Base-by-base conservation (phyloP, 2,113 vertebrate species). In the Chamaea fasciata region DNA sequence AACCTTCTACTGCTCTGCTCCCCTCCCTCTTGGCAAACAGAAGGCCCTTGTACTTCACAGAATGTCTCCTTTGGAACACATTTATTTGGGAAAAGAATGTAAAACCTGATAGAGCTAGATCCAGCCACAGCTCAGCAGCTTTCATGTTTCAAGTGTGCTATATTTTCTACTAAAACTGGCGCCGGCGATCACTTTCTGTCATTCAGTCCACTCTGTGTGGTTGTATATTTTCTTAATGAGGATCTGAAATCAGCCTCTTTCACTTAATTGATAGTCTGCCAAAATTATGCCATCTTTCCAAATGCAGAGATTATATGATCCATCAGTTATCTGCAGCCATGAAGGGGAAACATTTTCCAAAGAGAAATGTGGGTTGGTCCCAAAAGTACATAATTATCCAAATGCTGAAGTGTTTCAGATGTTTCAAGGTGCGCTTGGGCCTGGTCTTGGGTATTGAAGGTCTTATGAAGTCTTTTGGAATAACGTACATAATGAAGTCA, bases 221-320 rank as follows among this genome's bases (percentile, higher is more conserved):
- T 68, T 97, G 86, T 92, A 84, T 89, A 89, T 96, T 96, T 96
- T 88, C 88, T 81, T 95, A 97, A 96, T 92, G 92, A 96, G 76
- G 92, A 92, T 92, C 94, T 96, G 95, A 96, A 96, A 97, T 92
- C 92, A 92, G 53, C 31, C 23, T 76, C 83, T 69, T 87, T 94
- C 86, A 92, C 65, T 93, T 83, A 92, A 93, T 83, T 96, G 94
- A 89, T 86, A 93, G 89, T 70, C 87, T 96, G 96, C 94, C 96
- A 96, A 92, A 95, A 89, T 96, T 97, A 95, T 94, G 94, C 94
- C 96, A 97, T 96, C 95, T 95, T 94, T 95, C 73, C 74, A 84
- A 96, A 96, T 55, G 52, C 88, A 96, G 57, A 92, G 90, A 95
- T 96, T 94, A 95, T 96, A 95, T 53, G 91, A 97, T 95, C 94